Conservation (phyloP, 1,140 invertebrate genomes). For the Zaprionus kolodkinae region DNA sequence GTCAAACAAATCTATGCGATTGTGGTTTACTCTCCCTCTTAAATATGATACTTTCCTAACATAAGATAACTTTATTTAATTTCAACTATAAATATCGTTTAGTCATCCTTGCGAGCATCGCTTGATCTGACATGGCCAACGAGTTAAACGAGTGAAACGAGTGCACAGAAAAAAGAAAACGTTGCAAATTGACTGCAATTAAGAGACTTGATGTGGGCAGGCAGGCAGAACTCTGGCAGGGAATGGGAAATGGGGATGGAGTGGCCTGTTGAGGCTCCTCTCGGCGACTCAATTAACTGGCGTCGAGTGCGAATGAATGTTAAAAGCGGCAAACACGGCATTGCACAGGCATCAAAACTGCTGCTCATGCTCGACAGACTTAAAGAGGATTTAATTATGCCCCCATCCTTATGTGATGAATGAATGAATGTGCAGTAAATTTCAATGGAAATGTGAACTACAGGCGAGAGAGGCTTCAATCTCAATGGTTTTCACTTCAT, state of each 20-base stretch:
- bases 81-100: slow-evolving; percentile 16
- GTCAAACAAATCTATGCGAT: not conserved
- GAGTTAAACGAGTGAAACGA: slow-evolving; percentile 37
- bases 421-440: slow-evolving; percentile 16
- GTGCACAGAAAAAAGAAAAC: slow-evolving; percentile 18
- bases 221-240: not conserved
- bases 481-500: not conserved
- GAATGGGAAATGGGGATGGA: not conserved
- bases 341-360: not conserved
- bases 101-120: slow-evolving; percentile 11
- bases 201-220: slow-evolving; percentile 32
- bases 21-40: too few relatives aligned
- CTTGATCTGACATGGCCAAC: slow-evolving; percentile 37
- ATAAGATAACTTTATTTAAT: slow-evolving; percentile 43
- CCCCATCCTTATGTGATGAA: slow-evolving; percentile 14
- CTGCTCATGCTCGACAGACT: not conserved
- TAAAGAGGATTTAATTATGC: slow-evolving; percentile 48
- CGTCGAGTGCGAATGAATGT: slow-evolving; percentile 65
- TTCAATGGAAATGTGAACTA: slow-evolving; percentile 15
- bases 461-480: not conserved
- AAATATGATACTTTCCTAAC: not conserved
- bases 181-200: slow-evolving; percentile 61
- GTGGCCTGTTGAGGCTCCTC: slow-evolving; percentile 10
- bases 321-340: slow-evolving; percentile 19
- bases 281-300: slow-evolving; percentile 59